A percentile compares a stretch with the other conserved stretches of the same genome.
phyloP scores from a whole-genome alignment of 2,888 invertebrate species.

The Julus scandinavius region DNA sequence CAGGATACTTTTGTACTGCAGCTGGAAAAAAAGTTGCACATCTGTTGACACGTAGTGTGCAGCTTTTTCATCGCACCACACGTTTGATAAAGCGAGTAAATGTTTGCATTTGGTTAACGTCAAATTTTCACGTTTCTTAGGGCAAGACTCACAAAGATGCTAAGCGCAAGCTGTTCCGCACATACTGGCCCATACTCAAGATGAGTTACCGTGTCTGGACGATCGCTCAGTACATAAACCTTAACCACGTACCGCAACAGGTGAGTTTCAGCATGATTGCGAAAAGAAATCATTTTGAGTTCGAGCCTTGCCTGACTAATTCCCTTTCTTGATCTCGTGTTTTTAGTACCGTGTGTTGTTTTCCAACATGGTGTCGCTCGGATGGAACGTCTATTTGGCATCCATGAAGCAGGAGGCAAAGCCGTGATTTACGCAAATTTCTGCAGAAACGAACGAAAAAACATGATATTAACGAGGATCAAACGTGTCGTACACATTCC shows the following conservation, averaged over 20 bases:
- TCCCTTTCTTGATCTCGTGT: not conserved
- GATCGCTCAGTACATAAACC: slow-evolving; percentile 53
- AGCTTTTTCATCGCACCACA: too few species aligned
- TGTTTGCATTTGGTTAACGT: too few species aligned
- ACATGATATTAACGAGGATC: not conserved
- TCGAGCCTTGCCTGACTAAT: not conserved
- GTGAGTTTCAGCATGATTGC: too few species aligned
- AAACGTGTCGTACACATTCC: not conserved
- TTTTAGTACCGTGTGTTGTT: slow-evolving; percentile 54
- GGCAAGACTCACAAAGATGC: slow-evolving; percentile 48
- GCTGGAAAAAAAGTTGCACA: too few species aligned
- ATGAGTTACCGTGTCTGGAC: slow-evolving; percentile 55
- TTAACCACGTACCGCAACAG: slow-evolving; percentile 55
- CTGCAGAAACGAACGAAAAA: not conserved
- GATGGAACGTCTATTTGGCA: slow-evolving; percentile 55
- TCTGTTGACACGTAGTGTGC: too few species aligned
- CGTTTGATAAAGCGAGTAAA: too few species aligned
- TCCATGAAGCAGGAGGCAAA: slow-evolving; percentile 46
- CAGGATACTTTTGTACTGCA: too few species aligned
- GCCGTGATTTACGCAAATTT: not conserved
- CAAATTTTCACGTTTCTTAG: slow-evolving; percentile 41
- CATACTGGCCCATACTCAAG: slow-evolving; percentile 55
- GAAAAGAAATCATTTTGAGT: not conserved
- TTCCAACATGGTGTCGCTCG: slow-evolving; percentile 52
- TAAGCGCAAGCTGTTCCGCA: slow-evolving; percentile 47